These are phyloP conservation scores for Apotomis turbidana DNA, from an alignment of 2,888 invertebrate genomes.

Conservation along the genomic window DNA sequence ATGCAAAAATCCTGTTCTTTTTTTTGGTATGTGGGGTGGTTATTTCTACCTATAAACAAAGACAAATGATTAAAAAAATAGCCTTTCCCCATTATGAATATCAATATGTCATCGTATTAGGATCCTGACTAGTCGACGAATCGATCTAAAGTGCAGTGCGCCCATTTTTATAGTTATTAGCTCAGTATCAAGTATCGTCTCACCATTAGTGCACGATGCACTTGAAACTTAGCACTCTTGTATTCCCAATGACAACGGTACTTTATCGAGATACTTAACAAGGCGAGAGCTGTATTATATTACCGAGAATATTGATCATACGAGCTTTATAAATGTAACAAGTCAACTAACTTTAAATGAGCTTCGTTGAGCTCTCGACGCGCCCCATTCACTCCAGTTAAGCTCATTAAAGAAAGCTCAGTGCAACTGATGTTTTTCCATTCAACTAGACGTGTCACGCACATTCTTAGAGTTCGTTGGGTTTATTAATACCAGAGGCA, in stretches of 20 bases:
- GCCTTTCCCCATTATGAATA: too few species aligned
- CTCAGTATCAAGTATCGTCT: neutral
- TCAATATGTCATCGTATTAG: too few species aligned
- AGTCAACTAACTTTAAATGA: conserved; percentile 39
- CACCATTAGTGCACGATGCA: too few species aligned
- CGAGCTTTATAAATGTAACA: conserved; percentile 32
- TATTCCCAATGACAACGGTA: conserved; percentile 6
- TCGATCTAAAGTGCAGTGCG: too few species aligned
- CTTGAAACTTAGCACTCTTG: neutral
- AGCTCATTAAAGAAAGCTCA: conserved; percentile 35
- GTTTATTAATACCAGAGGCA: neutral
- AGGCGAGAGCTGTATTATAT: conserved; percentile 8
- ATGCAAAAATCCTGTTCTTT: too few species aligned
- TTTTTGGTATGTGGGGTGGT: too few species aligned
- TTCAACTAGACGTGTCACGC: neutral
- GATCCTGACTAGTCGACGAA: too few species aligned
- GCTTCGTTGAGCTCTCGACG: conserved; percentile 15
- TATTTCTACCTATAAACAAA: too few species aligned
- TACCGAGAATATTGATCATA: conserved; percentile 29
- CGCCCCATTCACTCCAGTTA: conserved; percentile 38
- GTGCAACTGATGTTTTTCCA: conserved; percentile 16
- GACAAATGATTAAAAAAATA: too few species aligned
- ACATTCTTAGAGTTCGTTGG: neutral
- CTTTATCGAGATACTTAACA: conserved; percentile 15
- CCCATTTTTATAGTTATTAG: neutral